Conservation (phyloP, 1,140 invertebrate genomes). For the Papilio machaon region DNA sequence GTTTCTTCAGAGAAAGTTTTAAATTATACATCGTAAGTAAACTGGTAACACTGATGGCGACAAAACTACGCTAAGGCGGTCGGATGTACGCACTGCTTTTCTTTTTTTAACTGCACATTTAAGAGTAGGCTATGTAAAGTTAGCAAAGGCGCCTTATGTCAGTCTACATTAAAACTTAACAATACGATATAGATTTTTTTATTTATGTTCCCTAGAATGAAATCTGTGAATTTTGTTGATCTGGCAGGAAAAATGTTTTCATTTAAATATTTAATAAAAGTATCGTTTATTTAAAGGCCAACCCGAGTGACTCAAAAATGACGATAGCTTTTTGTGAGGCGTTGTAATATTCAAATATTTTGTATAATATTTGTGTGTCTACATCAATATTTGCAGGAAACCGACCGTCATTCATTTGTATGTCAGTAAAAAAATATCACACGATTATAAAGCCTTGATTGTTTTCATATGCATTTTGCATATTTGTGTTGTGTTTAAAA, state of each 20-base stretch:
- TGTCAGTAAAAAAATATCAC: background rate
- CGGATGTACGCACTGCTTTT: constrained; percentile 20
- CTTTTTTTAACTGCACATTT: constrained; percentile 23
- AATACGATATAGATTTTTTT: background rate
- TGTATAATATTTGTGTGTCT: no score
- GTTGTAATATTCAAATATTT: background rate
- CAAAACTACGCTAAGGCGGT: constrained; percentile 44
- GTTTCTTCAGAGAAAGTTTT: constrained; percentile 73
- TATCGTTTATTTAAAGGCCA: no score
- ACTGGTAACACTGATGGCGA: constrained; percentile 67
- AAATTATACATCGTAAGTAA: constrained; percentile 74
- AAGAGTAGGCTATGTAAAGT: constrained; percentile 13
- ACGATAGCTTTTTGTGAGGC: background rate
- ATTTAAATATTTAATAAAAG: background rate
- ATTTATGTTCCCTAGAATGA: constrained; percentile 9
- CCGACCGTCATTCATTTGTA: background rate
- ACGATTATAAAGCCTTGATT: background rate
- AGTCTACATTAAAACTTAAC: constrained; percentile 10
- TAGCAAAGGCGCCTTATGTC: background rate
- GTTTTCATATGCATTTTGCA: background rate
- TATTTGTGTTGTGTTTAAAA: background rate
- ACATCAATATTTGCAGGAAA: background rate
- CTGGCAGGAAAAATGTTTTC: no score
- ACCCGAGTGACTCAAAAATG: no score
- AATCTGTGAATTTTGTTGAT: background rate